Percentiles rank a stretch among this genome's conserved stretches.
Evolutionary conservation across 2,113 vertebrate species (phyloP).

Genomic region (Ptyas mucosa): DNA sequence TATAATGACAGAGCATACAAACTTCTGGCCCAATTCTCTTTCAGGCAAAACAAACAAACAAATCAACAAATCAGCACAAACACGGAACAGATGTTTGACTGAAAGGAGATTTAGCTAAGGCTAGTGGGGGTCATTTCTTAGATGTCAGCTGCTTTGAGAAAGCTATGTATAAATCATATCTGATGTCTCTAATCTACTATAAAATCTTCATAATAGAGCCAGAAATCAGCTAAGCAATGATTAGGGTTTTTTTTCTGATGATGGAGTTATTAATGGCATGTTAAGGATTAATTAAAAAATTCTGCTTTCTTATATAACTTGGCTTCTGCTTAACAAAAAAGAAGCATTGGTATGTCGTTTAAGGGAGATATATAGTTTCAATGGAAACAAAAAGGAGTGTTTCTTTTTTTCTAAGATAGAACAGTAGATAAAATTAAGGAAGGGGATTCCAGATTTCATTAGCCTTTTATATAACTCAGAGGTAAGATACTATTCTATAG

Average conservation of each 20-base stretch:
- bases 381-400: slow-evolving; percentile 28
- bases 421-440: neutral
- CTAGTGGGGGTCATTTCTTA: slow-evolving; percentile 50
- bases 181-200: slow-evolving; percentile 46
- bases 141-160: slow-evolving; percentile 49
- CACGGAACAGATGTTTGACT: slow-evolving; percentile 61
- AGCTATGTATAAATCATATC: slow-evolving; percentile 42
- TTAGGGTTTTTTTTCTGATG: slow-evolving; percentile 45
- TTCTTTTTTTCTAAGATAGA: neutral
- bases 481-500: neutral
- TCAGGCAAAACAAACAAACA: slow-evolving; percentile 49
- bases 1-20: slow-evolving; percentile 28
- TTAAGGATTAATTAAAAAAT: slow-evolving; percentile 46
- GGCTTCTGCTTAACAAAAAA: slow-evolving; percentile 26
- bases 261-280: slow-evolving; percentile 15
- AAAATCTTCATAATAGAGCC: slow-evolving; percentile 51
- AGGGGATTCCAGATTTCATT: too few relatives aligned
- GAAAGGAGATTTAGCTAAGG: slow-evolving; percentile 46
- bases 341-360: neutral
- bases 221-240: slow-evolving; percentile 52
- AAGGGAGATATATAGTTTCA: slow-evolving; percentile 35
- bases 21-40: slow-evolving; percentile 42
- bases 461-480: neutral
- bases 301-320: slow-evolving; percentile 38
- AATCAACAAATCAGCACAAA: slow-evolving; percentile 62